phyloP scores from a whole-genome alignment of 2,888 invertebrate species.

The Orgyia antiqua region DNA sequence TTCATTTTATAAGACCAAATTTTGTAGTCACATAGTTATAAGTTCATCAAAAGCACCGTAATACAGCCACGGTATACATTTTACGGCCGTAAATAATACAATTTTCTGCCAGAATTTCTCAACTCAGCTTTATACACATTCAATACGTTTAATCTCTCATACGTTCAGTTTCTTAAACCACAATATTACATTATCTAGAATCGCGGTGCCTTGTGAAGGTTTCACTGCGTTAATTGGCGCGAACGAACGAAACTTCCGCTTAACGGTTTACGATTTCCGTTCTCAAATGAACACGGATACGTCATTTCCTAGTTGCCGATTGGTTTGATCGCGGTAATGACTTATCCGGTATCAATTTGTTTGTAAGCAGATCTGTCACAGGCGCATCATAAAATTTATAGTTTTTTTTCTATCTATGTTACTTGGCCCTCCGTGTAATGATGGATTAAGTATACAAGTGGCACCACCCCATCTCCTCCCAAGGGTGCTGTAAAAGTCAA shows the following conservation, averaged over 20 bases:
- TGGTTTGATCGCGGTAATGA: conserved; percentile 38
- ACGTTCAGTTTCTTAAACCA: conserved; percentile 9
- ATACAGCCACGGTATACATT: too few relatives aligned
- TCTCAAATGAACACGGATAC: conserved; percentile 41
- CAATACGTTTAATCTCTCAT: too few relatives aligned
- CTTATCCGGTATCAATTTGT: conserved; percentile 52
- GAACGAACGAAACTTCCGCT: conserved; percentile 57
- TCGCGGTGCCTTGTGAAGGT: conserved; percentile 14
- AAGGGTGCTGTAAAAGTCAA: too few relatives aligned
- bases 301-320: conserved; percentile 50
- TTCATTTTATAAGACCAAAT: too few relatives aligned
- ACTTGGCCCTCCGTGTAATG: too few relatives aligned
- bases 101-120: too few relatives aligned
- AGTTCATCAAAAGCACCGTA: too few relatives aligned
- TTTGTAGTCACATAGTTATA: too few relatives aligned
- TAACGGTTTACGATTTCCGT: conserved; percentile 55
- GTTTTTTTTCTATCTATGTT: conserved; percentile 3
- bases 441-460: too few relatives aligned
- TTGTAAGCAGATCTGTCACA: conserved; percentile 24
- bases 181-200: conserved; percentile 24
- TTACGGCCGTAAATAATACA: too few relatives aligned
- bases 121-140: conserved; percentile 1
- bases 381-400: conserved; percentile 17
- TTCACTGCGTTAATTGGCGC: conserved; percentile 30
- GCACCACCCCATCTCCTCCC: too few relatives aligned